phyloP scores from a whole-genome alignment of 2,797 vertebrate genomes.

The Helicolenus hilgendorfi region DNA sequence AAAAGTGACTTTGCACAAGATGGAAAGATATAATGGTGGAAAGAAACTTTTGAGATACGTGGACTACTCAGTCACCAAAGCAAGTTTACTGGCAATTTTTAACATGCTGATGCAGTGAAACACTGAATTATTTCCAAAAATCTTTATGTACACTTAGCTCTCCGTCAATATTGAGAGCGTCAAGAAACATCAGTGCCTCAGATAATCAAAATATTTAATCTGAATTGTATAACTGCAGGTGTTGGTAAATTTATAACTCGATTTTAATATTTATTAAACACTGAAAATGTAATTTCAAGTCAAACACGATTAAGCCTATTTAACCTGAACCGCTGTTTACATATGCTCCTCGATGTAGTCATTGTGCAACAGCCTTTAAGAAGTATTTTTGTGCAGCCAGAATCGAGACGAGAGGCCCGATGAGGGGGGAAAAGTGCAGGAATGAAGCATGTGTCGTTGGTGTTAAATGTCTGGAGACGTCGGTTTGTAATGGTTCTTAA shows the following conservation, averaged over 20 bases:
- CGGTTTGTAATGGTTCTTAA: conserved; percentile 50
- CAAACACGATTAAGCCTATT: conserved; percentile 77
- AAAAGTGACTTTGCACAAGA: conserved; percentile 75
- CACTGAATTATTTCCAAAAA: conserved; percentile 68
- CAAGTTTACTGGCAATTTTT: conserved; percentile 79
- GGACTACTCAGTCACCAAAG: conserved; percentile 78
- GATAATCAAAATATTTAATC: conserved; percentile 85
- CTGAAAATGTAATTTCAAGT: conserved; percentile 80
- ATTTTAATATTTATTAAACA: conserved; percentile 85
- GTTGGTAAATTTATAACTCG: conserved; percentile 83
- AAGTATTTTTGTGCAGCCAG: conserved; percentile 47
- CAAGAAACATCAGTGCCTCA: conserved; percentile 87
- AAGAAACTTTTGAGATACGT: conserved; percentile 47
- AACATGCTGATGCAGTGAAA: conserved; percentile 71
- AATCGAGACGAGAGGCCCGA: conserved; percentile 29
- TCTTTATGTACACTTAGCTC: conserved; percentile 69
- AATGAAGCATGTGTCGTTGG: conserved; percentile 65
- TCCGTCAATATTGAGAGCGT: conserved; percentile 72
- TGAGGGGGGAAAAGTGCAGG: conserved; percentile 13
- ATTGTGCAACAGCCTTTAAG: conserved; percentile 76
- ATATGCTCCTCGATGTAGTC: conserved; percentile 75
- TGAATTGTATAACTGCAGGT: conserved; percentile 82
- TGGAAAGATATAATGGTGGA: conserved; percentile 38
- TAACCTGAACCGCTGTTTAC: conserved; percentile 85
- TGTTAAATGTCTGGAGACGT: conserved; percentile 61